Conservation (phyloP, 2,113 vertebrate genomes). For the Pardalotus punctatus region DNA sequence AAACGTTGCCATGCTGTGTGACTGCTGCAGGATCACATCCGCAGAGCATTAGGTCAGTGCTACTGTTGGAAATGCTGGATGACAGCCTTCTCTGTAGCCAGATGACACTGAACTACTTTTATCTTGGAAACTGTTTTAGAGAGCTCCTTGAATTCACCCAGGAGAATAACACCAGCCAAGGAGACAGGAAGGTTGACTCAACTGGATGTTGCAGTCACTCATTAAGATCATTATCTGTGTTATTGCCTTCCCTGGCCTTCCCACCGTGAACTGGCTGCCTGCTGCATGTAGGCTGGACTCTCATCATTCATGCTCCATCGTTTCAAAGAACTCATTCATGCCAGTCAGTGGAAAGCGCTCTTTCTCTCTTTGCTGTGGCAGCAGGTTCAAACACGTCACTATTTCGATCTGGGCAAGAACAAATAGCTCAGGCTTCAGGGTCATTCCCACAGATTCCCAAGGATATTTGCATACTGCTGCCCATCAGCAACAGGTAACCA, state of each 20-base stretch:
- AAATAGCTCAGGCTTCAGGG: background rate
- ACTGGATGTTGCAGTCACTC: background rate
- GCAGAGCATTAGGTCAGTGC: background rate
- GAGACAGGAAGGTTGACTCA: background rate
- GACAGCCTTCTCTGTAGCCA: background rate
- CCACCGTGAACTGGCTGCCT: background rate
- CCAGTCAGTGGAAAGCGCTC: background rate
- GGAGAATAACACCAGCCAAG: conserved; percentile 16
- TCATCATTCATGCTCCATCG: background rate
- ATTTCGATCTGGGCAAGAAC: background rate
- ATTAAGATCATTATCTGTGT: conserved; percentile 35
- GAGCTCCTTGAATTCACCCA: conserved; percentile 1
- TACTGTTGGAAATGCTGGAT: background rate
- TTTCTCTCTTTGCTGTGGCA: background rate
- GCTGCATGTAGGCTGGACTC: background rate
- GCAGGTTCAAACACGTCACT: background rate
- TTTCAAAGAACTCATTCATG: background rate
- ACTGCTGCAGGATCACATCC: background rate
- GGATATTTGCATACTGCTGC: background rate
- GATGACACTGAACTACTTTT: conserved; percentile 5
- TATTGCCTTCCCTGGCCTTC: background rate
- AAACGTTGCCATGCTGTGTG: background rate
- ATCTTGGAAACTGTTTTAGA: conserved; percentile 1
- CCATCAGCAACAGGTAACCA: background rate
- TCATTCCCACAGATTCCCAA: background rate